phyloP scores from a whole-genome alignment of 2,888 invertebrate species.

The Andrena hattorfiana region DNA sequence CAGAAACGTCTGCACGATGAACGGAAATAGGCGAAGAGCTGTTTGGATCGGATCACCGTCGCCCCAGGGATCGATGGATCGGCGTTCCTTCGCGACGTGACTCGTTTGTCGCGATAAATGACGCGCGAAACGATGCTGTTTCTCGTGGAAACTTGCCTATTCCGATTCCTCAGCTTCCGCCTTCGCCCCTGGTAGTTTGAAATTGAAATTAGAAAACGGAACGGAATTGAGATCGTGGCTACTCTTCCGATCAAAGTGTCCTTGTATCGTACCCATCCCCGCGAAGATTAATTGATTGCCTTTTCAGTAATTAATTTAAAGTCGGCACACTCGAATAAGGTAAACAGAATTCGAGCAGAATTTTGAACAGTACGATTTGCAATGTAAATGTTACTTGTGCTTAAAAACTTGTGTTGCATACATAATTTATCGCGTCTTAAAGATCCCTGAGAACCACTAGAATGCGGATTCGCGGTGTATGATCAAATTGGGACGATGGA shows the following conservation, averaged over 20 bases:
- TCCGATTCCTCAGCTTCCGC: background rate
- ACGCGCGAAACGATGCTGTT: slow-evolving; percentile 35
- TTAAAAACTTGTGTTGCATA: background rate
- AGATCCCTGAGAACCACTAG: background rate
- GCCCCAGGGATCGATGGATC: slow-evolving; percentile 41
- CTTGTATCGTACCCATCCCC: background rate
- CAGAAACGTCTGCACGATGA: slow-evolving; percentile 8
- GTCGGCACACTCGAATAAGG: background rate
- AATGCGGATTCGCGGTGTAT: background rate
- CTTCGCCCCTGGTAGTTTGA: background rate
- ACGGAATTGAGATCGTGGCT: background rate
- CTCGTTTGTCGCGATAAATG: slow-evolving; percentile 44
- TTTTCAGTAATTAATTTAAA: slow-evolving; percentile 1
- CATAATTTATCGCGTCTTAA: slow-evolving; percentile 8
- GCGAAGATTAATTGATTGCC: background rate
- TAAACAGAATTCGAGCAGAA: background rate
- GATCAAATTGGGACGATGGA: background rate
- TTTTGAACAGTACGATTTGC: background rate
- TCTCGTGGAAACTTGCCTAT: slow-evolving; percentile 8
- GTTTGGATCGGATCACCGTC: slow-evolving; percentile 27
- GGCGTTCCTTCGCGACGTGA: slow-evolving; percentile 18
- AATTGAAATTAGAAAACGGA: slow-evolving; percentile 15
- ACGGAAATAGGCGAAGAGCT: slow-evolving; percentile 19
- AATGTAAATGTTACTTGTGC: slow-evolving; percentile 7
- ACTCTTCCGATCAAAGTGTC: background rate